Conservation (phyloP, 2,797 vertebrate genomes). For the Typhlichthys subterraneus region DNA sequence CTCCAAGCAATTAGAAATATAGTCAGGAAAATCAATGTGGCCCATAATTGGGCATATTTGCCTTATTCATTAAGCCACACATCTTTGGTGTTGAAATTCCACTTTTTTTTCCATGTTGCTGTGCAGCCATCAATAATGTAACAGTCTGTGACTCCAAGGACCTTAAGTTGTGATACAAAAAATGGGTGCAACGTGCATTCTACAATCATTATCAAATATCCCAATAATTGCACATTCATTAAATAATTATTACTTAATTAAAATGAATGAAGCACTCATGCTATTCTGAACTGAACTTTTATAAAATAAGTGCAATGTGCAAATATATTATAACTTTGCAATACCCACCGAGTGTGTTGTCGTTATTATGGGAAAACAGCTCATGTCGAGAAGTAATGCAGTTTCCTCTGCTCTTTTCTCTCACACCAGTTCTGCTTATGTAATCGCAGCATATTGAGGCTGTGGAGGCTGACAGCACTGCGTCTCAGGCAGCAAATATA, state of each 20-base stretch:
- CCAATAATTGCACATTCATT: too few species aligned
- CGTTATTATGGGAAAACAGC: not conserved
- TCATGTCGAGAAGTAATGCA: constrained; percentile 19
- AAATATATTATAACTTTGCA: not conserved
- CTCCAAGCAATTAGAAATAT: constrained; percentile 42
- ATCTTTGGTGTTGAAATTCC: constrained; percentile 8
- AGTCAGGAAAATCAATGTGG: constrained; percentile 33
- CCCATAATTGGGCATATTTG: not conserved
- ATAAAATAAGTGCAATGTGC: too few species aligned
- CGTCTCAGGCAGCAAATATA: constrained; percentile 56
- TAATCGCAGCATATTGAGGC: constrained; percentile 56
- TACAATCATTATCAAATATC: too few species aligned
- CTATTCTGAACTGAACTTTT: too few species aligned
- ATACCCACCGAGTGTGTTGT: not conserved
- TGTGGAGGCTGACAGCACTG: constrained; percentile 65
- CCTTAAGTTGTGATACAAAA: too few species aligned
- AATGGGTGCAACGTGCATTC: too few species aligned
- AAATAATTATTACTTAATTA: too few species aligned
- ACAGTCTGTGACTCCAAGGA: constrained; percentile 13
- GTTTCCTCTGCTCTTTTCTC: constrained; percentile 53
- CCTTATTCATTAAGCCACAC: constrained; percentile 8
- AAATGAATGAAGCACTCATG: too few species aligned
- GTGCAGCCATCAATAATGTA: constrained; percentile 30
- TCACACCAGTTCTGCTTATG: constrained; percentile 60
- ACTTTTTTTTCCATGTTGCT: not conserved